Percentiles rank a stretch among this genome's conserved stretches.
These are phyloP conservation scores for Mesorhabditis spiculigera DNA, from an alignment of 2,888 invertebrate species.

Conservation along the genomic window DNA sequence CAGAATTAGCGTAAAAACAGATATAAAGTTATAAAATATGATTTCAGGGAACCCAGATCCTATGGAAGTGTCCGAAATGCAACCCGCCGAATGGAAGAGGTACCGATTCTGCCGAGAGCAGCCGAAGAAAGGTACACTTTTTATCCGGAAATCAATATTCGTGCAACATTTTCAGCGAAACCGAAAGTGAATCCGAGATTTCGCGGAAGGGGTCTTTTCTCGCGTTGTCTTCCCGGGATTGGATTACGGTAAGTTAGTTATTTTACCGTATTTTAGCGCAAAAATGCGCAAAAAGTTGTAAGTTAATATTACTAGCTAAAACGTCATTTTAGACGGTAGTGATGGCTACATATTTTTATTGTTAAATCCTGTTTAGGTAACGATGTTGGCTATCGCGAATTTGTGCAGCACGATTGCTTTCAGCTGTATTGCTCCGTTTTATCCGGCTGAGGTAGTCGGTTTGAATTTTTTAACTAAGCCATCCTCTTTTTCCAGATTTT, in stretches of 20 bases:
- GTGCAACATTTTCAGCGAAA: constrained; percentile 10
- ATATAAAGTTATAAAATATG: too few relatives aligned
- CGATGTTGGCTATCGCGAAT: constrained; percentile 55
- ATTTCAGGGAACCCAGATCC: background rate
- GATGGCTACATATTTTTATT: background rate
- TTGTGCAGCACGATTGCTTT: constrained; percentile 57
- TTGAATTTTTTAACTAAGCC: background rate
- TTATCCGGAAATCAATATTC: background rate
- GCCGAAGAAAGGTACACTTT: background rate
- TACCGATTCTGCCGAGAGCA: constrained; percentile 1
- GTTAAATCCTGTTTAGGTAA: constrained; percentile 20
- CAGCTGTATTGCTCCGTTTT: constrained; percentile 57
- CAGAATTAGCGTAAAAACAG: too few relatives aligned
- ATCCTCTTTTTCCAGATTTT: background rate
- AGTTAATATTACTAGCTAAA: background rate
- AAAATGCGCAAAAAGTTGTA: too few relatives aligned
- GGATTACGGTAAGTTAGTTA: constrained; percentile 1
- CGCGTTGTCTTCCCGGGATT: background rate
- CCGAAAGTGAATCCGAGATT: constrained; percentile 6
- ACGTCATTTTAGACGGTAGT: background rate
- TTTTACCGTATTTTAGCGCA: too few relatives aligned
- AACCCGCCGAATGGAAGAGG: background rate
- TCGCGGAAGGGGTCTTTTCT: background rate
- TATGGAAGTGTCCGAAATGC: background rate
- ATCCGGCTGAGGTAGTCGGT: constrained; percentile 45